Base-by-base conservation (phyloP, 2,888 invertebrate genomes). In the Leptopterna dolabrata region DNA sequence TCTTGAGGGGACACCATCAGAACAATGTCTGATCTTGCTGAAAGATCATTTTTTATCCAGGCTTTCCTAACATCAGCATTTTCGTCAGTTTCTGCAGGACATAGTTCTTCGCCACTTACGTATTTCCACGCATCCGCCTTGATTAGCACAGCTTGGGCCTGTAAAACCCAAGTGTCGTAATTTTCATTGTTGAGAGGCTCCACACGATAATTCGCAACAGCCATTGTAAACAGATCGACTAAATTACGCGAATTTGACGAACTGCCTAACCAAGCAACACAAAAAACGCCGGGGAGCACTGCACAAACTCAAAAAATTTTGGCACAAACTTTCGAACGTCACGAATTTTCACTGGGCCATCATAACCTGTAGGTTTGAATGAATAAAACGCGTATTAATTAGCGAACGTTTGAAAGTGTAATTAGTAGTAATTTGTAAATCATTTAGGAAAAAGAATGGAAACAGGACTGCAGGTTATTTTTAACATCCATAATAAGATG, bases 1-100 rank as follows among this genome's bases (percentile, higher is more conserved):
- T 90, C 90, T 3, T 84, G 83, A 3, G 90, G 87, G 11, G 63
- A 85, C 14, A 90, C 90, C 6, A 87, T 76, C 9, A 90, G 73
- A 13, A 81, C 45, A 43, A 86, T 36, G n/a, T 86, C 86, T 24
- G 86, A n/a, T 76, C 76, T 73, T 13, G 86, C 86, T 14, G 55
- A 63, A 13, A 86, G 43, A 43, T 86, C 73, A 41, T 30, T 27
- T 43, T 86, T 70, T 76, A 63, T 41, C 86, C 86, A 86, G 14
- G 84, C 73, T 27, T 43, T 71, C n/a, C 24, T 13, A 4, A n/a
- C 45, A n/a, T 78, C 45, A 27, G 78, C 45, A 24, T 78, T 78
- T 85, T 73, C 85, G 16, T 19, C 24, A 2, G 43, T 29, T 24
- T 85, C 73, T 9, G 73, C 29, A 19, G 85, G 85, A 51, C 55